Evolutionary conservation across 2,113 vertebrate species (phyloP).

Genomic region (Grammatotria lemairii): DNA sequence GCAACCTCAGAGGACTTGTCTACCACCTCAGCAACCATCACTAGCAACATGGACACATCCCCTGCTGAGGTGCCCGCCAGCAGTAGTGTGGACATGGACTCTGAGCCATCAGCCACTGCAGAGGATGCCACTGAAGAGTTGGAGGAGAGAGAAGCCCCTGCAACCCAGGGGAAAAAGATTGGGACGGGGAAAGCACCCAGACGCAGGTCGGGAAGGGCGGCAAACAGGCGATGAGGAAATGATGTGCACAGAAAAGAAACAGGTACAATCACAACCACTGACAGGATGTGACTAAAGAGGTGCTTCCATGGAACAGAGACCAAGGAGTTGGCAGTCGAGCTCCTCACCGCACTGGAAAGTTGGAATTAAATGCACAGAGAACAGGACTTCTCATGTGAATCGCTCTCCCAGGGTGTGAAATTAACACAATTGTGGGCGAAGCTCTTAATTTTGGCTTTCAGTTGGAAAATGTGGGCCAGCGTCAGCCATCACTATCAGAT

Average conservation of each 20-base stretch:
- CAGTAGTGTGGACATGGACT: background rate
- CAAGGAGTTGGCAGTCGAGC: background rate
- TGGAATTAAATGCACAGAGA: background rate
- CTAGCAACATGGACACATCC: background rate
- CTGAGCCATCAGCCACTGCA: background rate
- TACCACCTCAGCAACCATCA: background rate
- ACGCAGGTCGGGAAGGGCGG: slow-evolving; percentile 56
- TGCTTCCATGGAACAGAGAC: slow-evolving; percentile 24
- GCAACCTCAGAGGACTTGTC: background rate
- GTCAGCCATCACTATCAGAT: background rate
- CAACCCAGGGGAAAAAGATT: slow-evolving; percentile 6
- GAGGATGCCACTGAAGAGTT: slow-evolving; percentile 25
- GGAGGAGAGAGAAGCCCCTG: background rate
- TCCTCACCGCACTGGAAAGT: background rate
- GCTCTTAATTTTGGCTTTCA: background rate
- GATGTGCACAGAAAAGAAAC: background rate
- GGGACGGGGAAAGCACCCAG: slow-evolving; percentile 27
- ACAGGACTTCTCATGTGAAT: background rate
- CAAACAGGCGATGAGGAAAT: slow-evolving; percentile 41
- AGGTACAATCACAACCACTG: background rate
- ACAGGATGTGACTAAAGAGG: background rate
- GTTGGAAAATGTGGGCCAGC: background rate
- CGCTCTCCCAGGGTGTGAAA: slow-evolving; percentile 10
- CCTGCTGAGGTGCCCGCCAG: background rate
- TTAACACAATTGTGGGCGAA: background rate